Base-by-base conservation (phyloP, 2,797 vertebrate genomes). In the Chrosomus eos region DNA sequence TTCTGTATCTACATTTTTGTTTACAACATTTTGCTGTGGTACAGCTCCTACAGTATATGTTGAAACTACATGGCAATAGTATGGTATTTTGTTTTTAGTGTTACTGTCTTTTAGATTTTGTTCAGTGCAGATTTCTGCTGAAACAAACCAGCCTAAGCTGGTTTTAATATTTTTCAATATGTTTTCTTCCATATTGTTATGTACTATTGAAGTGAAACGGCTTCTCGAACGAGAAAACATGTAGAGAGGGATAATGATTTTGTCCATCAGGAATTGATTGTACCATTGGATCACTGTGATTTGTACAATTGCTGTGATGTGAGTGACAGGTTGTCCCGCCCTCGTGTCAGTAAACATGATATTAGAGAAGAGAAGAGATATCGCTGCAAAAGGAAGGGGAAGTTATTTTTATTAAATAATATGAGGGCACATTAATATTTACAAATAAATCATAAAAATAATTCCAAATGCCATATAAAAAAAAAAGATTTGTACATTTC, bases 171-270 rank as follows among this genome's bases (percentile, higher is more conserved):
- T 21, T 51, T 13, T 26, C 26, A 7, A 31, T 64, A 31, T 64
- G 14, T 64, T 31, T 64, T 18, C 3, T 60, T n/a, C 23, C 4
- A n/a, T n/a, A 26, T 60, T n/a, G 55, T 58, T 4, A n/a, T 1
- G 7, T 11, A 1, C 18, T n/a, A 1, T 55, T 2, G 0, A 1
- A 7, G 60, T 3, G 60, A 31, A 64, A 14, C 2, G 5, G n/a
- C n/a, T 62, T 62, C 60, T 28, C 26, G 2, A 13, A 60, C 11
- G n/a, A 60, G n/a, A 60, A 26, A 60, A 60, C 13, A 16, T 18
- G 5, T 16, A 31, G 26, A 28, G 14, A 64, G 14, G 60, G 26
- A 62, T 14, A 48, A 16, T 31, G 6, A 28, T 18, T 62, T 16
- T 60, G n/a, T 13, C 58, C 58, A 26, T 60, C 58, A 60, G n/a